Percentiles rank a stretch among this genome's conserved stretches.
Conservation (phyloP, 1,140 invertebrate species). For the Diabrotica virgifera region DNA sequence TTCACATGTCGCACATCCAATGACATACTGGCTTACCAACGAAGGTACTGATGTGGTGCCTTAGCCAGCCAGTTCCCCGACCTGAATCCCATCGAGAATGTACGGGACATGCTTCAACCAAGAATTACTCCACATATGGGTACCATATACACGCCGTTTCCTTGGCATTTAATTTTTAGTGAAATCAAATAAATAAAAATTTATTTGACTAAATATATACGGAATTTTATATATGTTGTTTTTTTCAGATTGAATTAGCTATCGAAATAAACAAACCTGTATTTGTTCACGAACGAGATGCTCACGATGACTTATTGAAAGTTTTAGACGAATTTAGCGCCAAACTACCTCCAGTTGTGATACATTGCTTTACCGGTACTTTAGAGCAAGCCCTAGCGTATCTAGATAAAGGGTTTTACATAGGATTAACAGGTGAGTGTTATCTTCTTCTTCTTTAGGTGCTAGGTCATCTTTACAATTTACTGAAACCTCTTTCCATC, state of each 20-base stretch:
- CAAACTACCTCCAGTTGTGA: conserved; percentile 74
- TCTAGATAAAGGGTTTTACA: conserved; percentile 83
- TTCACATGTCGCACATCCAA: too few species aligned
- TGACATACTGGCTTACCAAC: too few species aligned
- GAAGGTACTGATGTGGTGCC: too few species aligned
- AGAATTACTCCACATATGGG: too few species aligned
- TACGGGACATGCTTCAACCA: too few species aligned
- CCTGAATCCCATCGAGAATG: too few species aligned
- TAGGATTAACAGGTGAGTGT: conserved; percentile 72
- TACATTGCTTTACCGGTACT: conserved; percentile 92
- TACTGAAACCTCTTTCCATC: too few species aligned
- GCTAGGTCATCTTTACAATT: too few species aligned
- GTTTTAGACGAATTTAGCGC: conserved; percentile 58
- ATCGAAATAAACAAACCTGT: conserved; percentile 85
- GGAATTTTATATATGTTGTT: not conserved
- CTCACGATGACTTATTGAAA: conserved; percentile 75
- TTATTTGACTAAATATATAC: not conserved
- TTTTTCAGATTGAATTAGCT: conserved; percentile 74
- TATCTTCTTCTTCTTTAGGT: too few species aligned
- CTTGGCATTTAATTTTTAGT: too few species aligned
- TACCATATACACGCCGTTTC: too few species aligned
- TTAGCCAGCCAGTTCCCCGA: too few species aligned
- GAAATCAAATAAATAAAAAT: not conserved
- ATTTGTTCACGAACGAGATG: conserved; percentile 88
- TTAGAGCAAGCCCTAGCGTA: conserved; percentile 80